These are phyloP conservation scores for Hemitrygon akajei DNA, from an alignment of 2,797 vertebrate species.

Conservation along the genomic window DNA sequence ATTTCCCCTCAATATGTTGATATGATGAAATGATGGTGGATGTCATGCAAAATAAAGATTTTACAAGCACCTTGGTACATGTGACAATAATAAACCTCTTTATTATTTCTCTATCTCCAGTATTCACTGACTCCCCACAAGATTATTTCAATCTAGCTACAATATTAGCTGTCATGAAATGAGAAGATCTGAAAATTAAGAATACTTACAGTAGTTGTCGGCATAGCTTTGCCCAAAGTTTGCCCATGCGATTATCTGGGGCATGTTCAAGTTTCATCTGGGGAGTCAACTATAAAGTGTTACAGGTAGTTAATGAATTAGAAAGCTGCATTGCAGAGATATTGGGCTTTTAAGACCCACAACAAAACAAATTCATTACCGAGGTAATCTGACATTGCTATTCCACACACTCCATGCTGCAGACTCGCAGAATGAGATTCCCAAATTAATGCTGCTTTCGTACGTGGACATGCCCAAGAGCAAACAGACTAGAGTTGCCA, in stretches of 20 bases:
- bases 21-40: too few relatives aligned
- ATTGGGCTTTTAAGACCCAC: neutral
- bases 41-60: too few relatives aligned
- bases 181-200: neutral
- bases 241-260: neutral
- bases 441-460: constrained; percentile 5
- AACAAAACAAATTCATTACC: neutral
- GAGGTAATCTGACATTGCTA: constrained; percentile 7
- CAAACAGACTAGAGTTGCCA: constrained; percentile 15
- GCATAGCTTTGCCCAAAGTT: neutral
- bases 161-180: neutral
- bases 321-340: constrained; percentile 26
- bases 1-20: too few relatives aligned
- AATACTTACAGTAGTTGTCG: neutral
- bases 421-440: constrained; percentile 5
- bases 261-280: neutral
- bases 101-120: neutral
- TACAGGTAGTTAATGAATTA: neutral
- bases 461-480: neutral
- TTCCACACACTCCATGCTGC: neutral
- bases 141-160: neutral
- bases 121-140: neutral
- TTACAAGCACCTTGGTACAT: too few relatives aligned
- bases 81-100: too few relatives aligned
- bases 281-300: neutral